Percentiles rank a stretch among this genome's conserved stretches.
phyloP scores from a whole-genome alignment of 2,888 invertebrate genomes.

The Auanema sp. region DNA sequence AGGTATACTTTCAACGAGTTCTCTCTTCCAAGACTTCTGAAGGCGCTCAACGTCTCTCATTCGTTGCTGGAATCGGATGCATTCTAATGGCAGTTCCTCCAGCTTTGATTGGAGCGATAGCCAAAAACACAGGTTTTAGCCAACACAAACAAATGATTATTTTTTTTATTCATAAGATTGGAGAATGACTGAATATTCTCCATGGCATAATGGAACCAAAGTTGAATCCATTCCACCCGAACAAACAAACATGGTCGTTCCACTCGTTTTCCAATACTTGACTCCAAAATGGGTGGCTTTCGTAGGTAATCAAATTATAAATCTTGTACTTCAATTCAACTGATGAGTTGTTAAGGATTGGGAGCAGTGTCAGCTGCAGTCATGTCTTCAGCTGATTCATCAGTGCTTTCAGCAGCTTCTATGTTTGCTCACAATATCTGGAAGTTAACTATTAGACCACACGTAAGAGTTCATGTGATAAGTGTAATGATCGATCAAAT shows the following conservation, averaged over 20 bases:
- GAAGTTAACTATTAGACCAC: constrained; percentile 91
- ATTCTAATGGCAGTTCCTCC: constrained; percentile 95
- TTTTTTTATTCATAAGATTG: constrained; percentile 77
- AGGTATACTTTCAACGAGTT: constrained; percentile 97
- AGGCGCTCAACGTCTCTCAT: constrained; percentile 89
- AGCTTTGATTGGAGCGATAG: constrained; percentile 93
- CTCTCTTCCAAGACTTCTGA: constrained; percentile 91
- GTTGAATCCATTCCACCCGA: constrained; percentile 59
- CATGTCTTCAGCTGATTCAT: constrained; percentile 98
- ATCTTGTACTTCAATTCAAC: not conserved
- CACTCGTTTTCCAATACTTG: constrained; percentile 88
- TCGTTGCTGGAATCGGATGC: constrained; percentile 92
- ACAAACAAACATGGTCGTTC: constrained; percentile 89
- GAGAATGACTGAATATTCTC: constrained; percentile 82
- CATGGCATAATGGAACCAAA: constrained; percentile 63
- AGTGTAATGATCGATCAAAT: constrained; percentile 3
- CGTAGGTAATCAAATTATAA: constrained; percentile 72
- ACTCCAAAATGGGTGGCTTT: constrained; percentile 95
- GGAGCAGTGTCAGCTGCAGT: constrained; percentile 98
- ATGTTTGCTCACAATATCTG: constrained; percentile 99
- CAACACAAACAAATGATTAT: not conserved
- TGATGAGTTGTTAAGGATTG: constrained; percentile 66
- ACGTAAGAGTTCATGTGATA: constrained; percentile 68
- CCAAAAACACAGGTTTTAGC: constrained; percentile 76
- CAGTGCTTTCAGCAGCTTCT: constrained; percentile 92